Conservation (phyloP, 1,140 invertebrate species). For the Aphelinus atriplicis region DNA sequence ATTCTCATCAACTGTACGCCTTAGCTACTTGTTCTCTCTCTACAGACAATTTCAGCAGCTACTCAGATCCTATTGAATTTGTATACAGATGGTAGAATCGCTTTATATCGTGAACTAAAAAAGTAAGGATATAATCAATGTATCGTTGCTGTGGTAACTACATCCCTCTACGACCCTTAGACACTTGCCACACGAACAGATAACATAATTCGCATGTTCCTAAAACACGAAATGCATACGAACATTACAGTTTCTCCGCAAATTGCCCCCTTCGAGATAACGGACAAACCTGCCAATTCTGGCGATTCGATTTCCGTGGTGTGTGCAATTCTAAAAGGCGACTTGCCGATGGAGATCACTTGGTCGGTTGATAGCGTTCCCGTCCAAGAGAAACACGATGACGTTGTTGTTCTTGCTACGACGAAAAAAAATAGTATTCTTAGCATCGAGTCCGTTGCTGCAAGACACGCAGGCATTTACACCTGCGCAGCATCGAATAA, state of each 20-base stretch:
- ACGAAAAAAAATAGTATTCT: constrained; percentile 71
- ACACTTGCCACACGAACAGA: not conserved
- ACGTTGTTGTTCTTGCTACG: constrained; percentile 58
- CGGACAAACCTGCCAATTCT: constrained; percentile 65
- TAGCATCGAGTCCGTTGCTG: constrained; percentile 76
- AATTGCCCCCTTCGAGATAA: constrained; percentile 66
- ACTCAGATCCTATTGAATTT: too few species aligned
- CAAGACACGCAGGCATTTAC: constrained; percentile 76
- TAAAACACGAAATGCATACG: constrained; percentile 4
- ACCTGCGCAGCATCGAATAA: constrained; percentile 76
- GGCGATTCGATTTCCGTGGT: constrained; percentile 66
- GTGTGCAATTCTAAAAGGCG: constrained; percentile 75
- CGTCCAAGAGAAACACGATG: constrained; percentile 57
- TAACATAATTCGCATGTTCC: not conserved
- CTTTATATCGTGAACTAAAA: not conserved
- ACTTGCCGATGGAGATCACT: constrained; percentile 70
- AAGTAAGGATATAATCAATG: not conserved
- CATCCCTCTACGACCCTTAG: not conserved
- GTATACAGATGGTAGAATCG: not conserved
- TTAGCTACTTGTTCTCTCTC: too few species aligned
- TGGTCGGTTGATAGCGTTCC: constrained; percentile 70
- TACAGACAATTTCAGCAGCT: too few species aligned
- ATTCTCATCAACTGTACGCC: too few species aligned
- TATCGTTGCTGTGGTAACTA: constrained; percentile 12
- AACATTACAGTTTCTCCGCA: constrained; percentile 61